Evolutionary conservation across 1,140 invertebrate genomes (phyloP).

Genomic region (Listronotus oregonensis): DNA sequence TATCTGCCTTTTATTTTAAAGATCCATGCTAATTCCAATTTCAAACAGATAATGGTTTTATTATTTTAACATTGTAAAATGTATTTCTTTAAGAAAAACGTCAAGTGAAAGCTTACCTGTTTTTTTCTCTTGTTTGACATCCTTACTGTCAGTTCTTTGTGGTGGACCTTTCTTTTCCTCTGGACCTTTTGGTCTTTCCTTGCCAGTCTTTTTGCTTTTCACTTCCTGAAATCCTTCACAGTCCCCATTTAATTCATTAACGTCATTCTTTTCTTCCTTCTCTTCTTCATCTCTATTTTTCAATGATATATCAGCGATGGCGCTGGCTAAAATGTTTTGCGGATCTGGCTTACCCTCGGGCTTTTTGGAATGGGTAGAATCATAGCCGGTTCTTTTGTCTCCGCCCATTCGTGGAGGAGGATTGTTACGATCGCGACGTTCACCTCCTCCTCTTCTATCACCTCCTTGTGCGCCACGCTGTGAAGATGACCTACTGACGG

Average conservation of each 20-base stretch:
- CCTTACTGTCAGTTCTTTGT: slow-evolving; percentile 58
- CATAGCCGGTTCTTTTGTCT: slow-evolving; percentile 26
- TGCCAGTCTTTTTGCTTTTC: slow-evolving; percentile 76
- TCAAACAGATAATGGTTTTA: no score
- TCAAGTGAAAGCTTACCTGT: slow-evolving; percentile 16
- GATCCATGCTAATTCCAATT: no score
- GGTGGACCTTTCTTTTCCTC: slow-evolving; percentile 58
- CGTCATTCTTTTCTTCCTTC: slow-evolving; percentile 39
- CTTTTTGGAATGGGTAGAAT: slow-evolving; percentile 26
- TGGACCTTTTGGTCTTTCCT: slow-evolving; percentile 61
- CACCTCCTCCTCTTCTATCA: slow-evolving; percentile 6
- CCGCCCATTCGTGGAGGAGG: slow-evolving; percentile 8
- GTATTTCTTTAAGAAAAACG: neutral
- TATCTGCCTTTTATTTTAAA: no score
- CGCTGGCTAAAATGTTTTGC: slow-evolving; percentile 40
- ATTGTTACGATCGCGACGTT: slow-evolving; percentile 25
- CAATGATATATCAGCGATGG: slow-evolving; percentile 45
- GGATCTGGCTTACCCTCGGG: slow-evolving; percentile 39
- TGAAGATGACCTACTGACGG: slow-evolving; percentile 22
- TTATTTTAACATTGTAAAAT: no score
- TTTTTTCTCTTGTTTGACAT: slow-evolving; percentile 38
- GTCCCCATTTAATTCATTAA: slow-evolving; percentile 53
- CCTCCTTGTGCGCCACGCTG: slow-evolving; percentile 13
- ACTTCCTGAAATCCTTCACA: slow-evolving; percentile 86
- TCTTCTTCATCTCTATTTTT: slow-evolving; percentile 45